Evolutionary conservation across 2,888 invertebrate species (phyloP).

Genomic region (Drosophila multiciliata): DNA sequence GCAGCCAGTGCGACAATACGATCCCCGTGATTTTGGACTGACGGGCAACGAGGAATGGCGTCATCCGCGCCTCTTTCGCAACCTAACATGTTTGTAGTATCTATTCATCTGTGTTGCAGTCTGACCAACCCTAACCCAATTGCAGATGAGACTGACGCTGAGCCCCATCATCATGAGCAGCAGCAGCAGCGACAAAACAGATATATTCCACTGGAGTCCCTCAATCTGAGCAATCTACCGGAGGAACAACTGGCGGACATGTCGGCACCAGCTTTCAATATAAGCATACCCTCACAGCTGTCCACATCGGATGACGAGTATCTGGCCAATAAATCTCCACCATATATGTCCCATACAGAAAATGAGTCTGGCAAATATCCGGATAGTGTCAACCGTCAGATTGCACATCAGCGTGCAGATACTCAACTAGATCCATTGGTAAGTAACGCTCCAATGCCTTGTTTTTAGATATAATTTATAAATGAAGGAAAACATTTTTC

Average conservation of each 20-base stretch:
- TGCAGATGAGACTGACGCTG: constrained; percentile 48
- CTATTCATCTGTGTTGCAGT: background rate
- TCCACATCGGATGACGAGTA: constrained; percentile 5
- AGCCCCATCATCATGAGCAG: background rate
- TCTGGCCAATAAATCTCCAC: constrained; percentile 16
- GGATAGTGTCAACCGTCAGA: constrained; percentile 35
- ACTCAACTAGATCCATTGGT: background rate
- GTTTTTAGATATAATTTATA: background rate
- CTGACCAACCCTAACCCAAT: background rate
- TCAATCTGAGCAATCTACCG: constrained; percentile 43
- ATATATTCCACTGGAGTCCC: background rate
- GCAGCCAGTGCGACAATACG: constrained; percentile 34
- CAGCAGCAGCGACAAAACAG: constrained; percentile 16
- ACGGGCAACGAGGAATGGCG: constrained; percentile 57
- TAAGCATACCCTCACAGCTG: constrained; percentile 6
- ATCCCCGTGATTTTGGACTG: constrained; percentile 50
- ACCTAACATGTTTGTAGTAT: constrained; percentile 50
- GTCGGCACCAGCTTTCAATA: constrained; percentile 39
- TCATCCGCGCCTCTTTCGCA: constrained; percentile 50
- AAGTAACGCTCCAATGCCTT: background rate
- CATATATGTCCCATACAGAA: background rate
- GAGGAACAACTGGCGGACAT: constrained; percentile 48
- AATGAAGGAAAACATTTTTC: background rate
- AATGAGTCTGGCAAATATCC: constrained; percentile 2
- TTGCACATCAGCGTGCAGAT: constrained; percentile 23